Evolutionary conservation across 92 coral and sea anemone species (phyloP).

Genomic region (Porites evermanni): DNA sequence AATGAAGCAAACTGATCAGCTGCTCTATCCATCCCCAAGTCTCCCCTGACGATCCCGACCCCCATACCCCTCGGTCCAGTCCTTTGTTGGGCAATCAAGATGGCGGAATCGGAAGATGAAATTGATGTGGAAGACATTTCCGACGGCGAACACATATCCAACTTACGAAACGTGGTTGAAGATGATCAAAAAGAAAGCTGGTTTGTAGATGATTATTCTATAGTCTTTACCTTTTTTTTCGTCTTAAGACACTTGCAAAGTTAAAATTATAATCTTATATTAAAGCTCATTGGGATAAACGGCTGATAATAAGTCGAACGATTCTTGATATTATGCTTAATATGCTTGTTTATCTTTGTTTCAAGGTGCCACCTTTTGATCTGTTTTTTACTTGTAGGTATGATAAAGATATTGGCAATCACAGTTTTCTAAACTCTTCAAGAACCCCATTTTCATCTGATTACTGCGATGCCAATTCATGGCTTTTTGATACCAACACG

Average conservation of each 20-base stretch:
- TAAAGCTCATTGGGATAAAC: too few relatives aligned
- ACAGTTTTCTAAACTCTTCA: constrained; percentile 45
- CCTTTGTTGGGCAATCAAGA: constrained; percentile 47
- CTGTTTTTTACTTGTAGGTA: constrained; percentile 19
- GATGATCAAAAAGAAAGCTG: constrained; percentile 38
- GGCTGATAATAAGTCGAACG: too few relatives aligned
- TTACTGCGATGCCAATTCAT: constrained; percentile 78
- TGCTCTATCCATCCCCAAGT: too few relatives aligned
- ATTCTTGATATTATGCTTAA: too few relatives aligned
- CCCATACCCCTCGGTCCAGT: constrained; percentile 32
- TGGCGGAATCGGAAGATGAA: constrained; percentile 90
- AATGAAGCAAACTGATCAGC: too few relatives aligned
- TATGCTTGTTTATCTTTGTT: too few relatives aligned
- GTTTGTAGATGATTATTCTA: constrained; percentile 34
- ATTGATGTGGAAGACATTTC: constrained; percentile 82
- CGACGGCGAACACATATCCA: constrained; percentile 68
- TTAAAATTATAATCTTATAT: too few relatives aligned
- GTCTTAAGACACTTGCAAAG: neutral
- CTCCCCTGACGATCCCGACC: neutral
- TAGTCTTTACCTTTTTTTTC: neutral
- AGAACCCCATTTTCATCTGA: constrained; percentile 73
- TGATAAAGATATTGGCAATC: constrained; percentile 45
- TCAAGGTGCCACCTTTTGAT: neutral
- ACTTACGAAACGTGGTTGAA: constrained; percentile 58
- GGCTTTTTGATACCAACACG: constrained; percentile 83